Conservation (phyloP, 2,888 invertebrate genomes). For the Palloptera scutellata region DNA sequence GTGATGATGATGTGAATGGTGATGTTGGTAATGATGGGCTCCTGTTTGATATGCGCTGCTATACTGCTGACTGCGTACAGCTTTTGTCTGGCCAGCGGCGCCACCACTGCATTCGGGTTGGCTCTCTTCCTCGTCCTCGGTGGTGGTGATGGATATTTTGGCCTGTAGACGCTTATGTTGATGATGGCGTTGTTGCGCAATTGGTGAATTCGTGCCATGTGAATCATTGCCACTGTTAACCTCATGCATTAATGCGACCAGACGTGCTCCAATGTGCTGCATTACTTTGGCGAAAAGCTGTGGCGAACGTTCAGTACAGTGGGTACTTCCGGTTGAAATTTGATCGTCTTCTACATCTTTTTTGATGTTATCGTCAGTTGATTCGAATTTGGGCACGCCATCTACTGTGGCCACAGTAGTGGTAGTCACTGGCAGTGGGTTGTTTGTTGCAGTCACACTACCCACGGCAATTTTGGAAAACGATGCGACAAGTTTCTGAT, state of each 20-base stretch:
- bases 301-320: slow-evolving; percentile 73
- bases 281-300: slow-evolving; percentile 89
- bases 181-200: slow-evolving; percentile 66
- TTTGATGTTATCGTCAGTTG: slow-evolving; percentile 60
- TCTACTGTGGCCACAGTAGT: slow-evolving; percentile 49
- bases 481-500: slow-evolving; percentile 84
- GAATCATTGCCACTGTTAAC: slow-evolving; percentile 76
- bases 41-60: slow-evolving; percentile 13
- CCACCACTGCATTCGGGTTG: slow-evolving; percentile 15
- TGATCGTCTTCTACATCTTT: slow-evolving; percentile 60
- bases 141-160: slow-evolving; percentile 67
- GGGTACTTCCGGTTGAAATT: slow-evolving; percentile 44
- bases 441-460: slow-evolving; percentile 27
- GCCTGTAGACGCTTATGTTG: slow-evolving; percentile 68
- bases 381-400: slow-evolving; percentile 52
- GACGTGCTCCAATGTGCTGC: slow-evolving; percentile 87
- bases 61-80: slow-evolving; percentile 46
- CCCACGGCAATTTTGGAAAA: slow-evolving; percentile 78
- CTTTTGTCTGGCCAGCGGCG: slow-evolving; percentile 39
- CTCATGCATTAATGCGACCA: slow-evolving; percentile 91
- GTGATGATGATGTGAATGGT: slow-evolving; percentile 24
- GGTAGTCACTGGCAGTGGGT: neutral
- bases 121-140: slow-evolving; percentile 64
- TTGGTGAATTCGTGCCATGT: slow-evolving; percentile 71
- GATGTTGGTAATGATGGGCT: slow-evolving; percentile 23